Evolutionary conservation across 2,888 invertebrate species (phyloP).

Genomic region (Lasioglossum malachurum): DNA sequence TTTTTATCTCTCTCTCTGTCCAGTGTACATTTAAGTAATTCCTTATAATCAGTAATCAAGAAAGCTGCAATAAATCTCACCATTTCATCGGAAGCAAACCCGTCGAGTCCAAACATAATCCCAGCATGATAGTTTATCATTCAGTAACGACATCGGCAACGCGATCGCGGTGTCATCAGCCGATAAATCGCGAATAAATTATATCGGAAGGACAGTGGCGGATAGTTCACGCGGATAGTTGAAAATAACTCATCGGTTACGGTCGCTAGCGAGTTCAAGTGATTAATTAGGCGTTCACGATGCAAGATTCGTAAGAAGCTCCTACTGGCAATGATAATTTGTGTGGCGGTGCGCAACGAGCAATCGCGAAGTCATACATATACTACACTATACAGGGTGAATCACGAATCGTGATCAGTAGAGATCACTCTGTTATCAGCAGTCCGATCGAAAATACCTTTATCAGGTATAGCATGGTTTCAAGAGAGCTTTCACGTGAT

Average conservation of each 20-base stretch:
- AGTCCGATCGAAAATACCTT: too few relatives aligned
- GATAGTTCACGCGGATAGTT: neutral
- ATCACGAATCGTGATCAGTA: too few relatives aligned
- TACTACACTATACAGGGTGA: neutral
- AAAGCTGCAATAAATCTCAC: neutral
- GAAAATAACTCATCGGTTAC: conserved; percentile 33
- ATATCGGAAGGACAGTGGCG: neutral
- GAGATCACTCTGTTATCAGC: too few relatives aligned
- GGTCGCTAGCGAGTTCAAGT: neutral
- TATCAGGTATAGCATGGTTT: too few relatives aligned
- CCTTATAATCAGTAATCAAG: neutral
- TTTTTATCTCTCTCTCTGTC: neutral
- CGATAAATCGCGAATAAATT: conserved; percentile 38
- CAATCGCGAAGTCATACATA: neutral
- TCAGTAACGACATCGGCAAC: neutral
- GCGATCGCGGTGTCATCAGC: neutral
- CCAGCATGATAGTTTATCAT: neutral
- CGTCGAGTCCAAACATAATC: neutral
- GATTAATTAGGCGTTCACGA: conserved; percentile 28
- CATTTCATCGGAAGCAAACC: neutral
- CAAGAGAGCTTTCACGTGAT: too few relatives aligned
- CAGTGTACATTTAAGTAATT: neutral
- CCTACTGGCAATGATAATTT: conserved; percentile 42
- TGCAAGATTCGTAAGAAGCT: neutral
- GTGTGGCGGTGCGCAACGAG: neutral